phyloP scores from a whole-genome alignment of 2,888 invertebrate species.

The Parnassius glacialis region DNA sequence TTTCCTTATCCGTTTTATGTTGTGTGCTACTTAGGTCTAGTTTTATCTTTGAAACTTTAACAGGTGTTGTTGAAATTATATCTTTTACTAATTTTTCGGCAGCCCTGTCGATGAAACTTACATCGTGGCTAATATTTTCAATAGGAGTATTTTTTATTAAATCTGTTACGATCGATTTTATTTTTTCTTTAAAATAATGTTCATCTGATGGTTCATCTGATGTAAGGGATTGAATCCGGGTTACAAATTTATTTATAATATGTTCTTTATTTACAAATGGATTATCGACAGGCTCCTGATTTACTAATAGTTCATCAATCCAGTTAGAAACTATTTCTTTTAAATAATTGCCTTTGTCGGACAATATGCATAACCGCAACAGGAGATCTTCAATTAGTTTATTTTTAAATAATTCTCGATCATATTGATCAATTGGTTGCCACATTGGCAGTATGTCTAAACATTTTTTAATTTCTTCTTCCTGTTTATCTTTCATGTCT shows the following conservation, averaged over 20 bases:
- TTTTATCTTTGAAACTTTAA: neutral
- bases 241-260: slow-evolving; percentile 33
- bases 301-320: slow-evolving; percentile 41
- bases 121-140: slow-evolving; percentile 33
- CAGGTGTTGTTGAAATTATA: slow-evolving; percentile 16
- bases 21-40: neutral
- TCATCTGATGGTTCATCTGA: slow-evolving; percentile 36
- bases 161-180: slow-evolving; percentile 29
- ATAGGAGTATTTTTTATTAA: slow-evolving; percentile 30
- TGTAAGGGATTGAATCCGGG: slow-evolving; percentile 38
- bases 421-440: slow-evolving; percentile 12
- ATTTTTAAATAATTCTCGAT: slow-evolving; percentile 14
- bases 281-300: slow-evolving; percentile 33
- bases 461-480: slow-evolving; percentile 31
- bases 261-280: slow-evolving; percentile 33
- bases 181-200: slow-evolving; percentile 38
- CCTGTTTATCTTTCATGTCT: slow-evolving; percentile 32
- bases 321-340: slow-evolving; percentile 35
- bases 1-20: neutral
- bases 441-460: slow-evolving; percentile 27
- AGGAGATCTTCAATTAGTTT: slow-evolving; percentile 18
- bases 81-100: slow-evolving; percentile 43
- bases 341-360: slow-evolving; percentile 5
- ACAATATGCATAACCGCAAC: slow-evolving; percentile 8
- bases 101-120: slow-evolving; percentile 38